Percentiles rank a stretch among this genome's conserved stretches.
Evolutionary conservation across 2,113 vertebrate genomes (phyloP).

Genomic region (Hyla sarda): DNA sequence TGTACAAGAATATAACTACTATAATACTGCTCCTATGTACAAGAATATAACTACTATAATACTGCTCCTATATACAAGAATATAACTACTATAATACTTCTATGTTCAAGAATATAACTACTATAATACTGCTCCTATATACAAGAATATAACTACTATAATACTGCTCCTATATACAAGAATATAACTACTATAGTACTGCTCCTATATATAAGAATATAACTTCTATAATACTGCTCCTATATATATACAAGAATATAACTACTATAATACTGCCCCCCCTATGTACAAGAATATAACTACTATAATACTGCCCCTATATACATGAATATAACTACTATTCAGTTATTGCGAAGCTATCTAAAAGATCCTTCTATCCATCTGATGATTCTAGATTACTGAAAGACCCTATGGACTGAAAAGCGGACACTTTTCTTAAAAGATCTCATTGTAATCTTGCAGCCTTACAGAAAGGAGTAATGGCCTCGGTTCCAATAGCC

Average conservation of each 20-base stretch:
- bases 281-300: not conserved
- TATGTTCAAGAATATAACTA: constrained; percentile 7
- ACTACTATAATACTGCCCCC: not conserved
- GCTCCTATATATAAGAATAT: not conserved
- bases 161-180: not conserved
- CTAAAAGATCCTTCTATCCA: not conserved
- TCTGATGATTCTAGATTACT: too few species aligned
- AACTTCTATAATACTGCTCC: not conserved
- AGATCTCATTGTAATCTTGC: too few species aligned
- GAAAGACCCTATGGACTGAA: too few species aligned
- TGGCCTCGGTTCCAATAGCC: too few species aligned
- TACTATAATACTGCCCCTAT: not conserved
- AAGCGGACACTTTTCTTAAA: too few species aligned
- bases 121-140: not conserved
- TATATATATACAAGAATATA: too few species aligned
- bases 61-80: constrained; percentile 1
- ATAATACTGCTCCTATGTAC: not conserved
- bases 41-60: constrained; percentile 17
- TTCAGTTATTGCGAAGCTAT: too few species aligned
- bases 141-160: not conserved
- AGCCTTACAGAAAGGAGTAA: too few species aligned
- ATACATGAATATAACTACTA: not conserved
- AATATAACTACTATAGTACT: not conserved
- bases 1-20: constrained; percentile 13
- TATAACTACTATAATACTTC: not conserved